Evolutionary conservation across 92 coral and sea anemone genomes (phyloP).

Genomic region (Virgularia gustaviana): DNA sequence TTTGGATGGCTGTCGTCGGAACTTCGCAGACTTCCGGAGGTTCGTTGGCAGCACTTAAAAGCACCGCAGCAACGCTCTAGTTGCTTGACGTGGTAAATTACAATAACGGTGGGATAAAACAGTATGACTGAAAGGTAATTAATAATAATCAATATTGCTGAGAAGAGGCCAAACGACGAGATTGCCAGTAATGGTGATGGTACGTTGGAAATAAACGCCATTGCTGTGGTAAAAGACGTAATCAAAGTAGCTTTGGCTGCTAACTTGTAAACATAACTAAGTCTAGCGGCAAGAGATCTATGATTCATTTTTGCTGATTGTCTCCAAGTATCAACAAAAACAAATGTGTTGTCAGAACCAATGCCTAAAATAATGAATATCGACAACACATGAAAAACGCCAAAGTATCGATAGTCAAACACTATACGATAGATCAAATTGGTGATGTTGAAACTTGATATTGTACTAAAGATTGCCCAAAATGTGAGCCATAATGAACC

Average conservation of each 20-base stretch:
- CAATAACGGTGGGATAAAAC: slow-evolving; percentile 60
- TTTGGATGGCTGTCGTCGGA: neutral
- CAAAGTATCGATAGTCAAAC: slow-evolving; percentile 66
- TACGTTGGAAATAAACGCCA: slow-evolving; percentile 64
- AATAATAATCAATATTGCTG: slow-evolving; percentile 63
- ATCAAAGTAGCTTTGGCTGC: slow-evolving; percentile 64
- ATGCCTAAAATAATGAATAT: slow-evolving; percentile 72
- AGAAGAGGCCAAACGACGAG: slow-evolving; percentile 65
- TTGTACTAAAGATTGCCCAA: slow-evolving; percentile 68
- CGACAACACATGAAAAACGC: slow-evolving; percentile 65
- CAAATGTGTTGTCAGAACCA: slow-evolving; percentile 70
- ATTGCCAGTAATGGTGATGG: slow-evolving; percentile 66
- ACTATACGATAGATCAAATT: slow-evolving; percentile 62
- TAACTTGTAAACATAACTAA: slow-evolving; percentile 52
- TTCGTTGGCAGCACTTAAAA: slow-evolving; percentile 30
- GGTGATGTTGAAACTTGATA: slow-evolving; percentile 66
- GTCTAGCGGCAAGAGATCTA: slow-evolving; percentile 28
- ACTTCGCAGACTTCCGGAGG: neutral
- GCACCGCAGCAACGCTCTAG: slow-evolving; percentile 48
- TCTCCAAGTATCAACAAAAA: slow-evolving; percentile 72
- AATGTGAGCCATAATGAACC: slow-evolving; percentile 71
- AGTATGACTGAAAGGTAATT: slow-evolving; percentile 61
- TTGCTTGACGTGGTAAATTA: slow-evolving; percentile 55
- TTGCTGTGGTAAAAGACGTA: slow-evolving; percentile 67
- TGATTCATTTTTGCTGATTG: slow-evolving; percentile 27